Evolutionary conservation across 2,888 invertebrate genomes (phyloP), one percentile per base, ranked within the genome.

Genomic region (Pristionchus entomophagus): DNA sequence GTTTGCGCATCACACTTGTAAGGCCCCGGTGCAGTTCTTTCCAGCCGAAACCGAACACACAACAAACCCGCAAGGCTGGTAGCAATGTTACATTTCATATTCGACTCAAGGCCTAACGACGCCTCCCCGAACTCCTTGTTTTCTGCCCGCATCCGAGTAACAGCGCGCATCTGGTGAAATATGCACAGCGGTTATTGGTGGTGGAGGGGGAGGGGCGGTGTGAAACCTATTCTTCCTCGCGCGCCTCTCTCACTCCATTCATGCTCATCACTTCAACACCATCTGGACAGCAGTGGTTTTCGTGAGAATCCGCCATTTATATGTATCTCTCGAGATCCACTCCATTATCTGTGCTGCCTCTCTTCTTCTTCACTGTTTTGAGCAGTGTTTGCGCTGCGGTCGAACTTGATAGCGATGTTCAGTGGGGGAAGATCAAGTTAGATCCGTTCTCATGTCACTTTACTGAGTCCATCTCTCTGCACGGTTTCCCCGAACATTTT

Each of bases 401-500:
- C 51, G 51, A 49, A 49, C 78, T 53, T 51, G 51, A 53, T 78
- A 49, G 49, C 65, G 29, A n/a, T n/a, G n/a, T n/a, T n/a, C n/a
- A n/a, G n/a, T n/a, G n/a, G n/a, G n/a, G n/a, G n/a, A n/a, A 32
- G 41, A 78, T 78, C 78, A 35, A 53, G 49, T 49, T 78, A 41
- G 49, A 29, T 29, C 51, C 38, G n/a, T 26, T 2, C 78, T 53
- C 78, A 26, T 35, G 49, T 32, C 35, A 49, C 49, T 78, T 2
- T 29, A 32, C 29, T 51, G 59, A 32, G 59, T 59, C 56, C 82
- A 38, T 59, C 82, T 10, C n/a, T n/a, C 38, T 29, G 32, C 59
- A 82, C 82, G 59, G 26, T 38, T 82, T 29, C 2, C 78, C 17
- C 49, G 78, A 49, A 35, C 49, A 51, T 80, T 80, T 80, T 80